These are phyloP conservation scores for Poecilia wingei DNA, from an alignment of 2,797 vertebrate genomes.

Conservation along the genomic window DNA sequence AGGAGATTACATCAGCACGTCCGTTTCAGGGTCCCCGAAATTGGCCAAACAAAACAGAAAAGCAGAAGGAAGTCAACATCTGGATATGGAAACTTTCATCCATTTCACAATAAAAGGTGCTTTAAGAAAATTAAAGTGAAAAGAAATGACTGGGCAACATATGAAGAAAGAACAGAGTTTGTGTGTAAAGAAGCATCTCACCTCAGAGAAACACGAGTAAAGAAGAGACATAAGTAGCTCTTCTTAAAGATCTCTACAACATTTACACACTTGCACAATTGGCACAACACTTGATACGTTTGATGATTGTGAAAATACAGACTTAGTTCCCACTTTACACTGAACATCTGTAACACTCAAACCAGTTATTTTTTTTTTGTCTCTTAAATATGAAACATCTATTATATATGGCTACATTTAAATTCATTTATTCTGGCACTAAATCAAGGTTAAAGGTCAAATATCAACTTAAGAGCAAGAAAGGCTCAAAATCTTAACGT, in stretches of 20 bases:
- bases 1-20: conserved; percentile 43
- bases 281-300: conserved; percentile 44
- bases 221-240: conserved; percentile 12
- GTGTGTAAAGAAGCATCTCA: conserved; percentile 46
- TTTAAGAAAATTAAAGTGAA: conserved; percentile 34
- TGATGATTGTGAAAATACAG: conserved; percentile 3
- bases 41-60: conserved; percentile 20
- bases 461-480: background rate
- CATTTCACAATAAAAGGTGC: conserved; percentile 32
- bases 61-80: conserved; percentile 61
- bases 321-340: background rate
- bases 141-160: conserved; percentile 20
- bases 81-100: conserved; percentile 62
- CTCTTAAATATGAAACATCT: background rate
- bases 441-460: conserved; percentile 27
- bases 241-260: conserved; percentile 26
- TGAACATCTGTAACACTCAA: background rate
- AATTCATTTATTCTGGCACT: conserved; percentile 41
- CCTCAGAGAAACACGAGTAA: conserved; percentile 15
- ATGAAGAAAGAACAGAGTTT: conserved; percentile 41
- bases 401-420: background rate
- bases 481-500: background rate
- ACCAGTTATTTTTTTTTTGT: background rate
- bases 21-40: conserved; percentile 36
- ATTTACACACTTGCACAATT: conserved; percentile 25